A percentile compares a stretch with the other conserved stretches of the same genome.
Conservation (phyloP, 2,797 vertebrate species). For the Anabacerthia variegaticeps region DNA sequence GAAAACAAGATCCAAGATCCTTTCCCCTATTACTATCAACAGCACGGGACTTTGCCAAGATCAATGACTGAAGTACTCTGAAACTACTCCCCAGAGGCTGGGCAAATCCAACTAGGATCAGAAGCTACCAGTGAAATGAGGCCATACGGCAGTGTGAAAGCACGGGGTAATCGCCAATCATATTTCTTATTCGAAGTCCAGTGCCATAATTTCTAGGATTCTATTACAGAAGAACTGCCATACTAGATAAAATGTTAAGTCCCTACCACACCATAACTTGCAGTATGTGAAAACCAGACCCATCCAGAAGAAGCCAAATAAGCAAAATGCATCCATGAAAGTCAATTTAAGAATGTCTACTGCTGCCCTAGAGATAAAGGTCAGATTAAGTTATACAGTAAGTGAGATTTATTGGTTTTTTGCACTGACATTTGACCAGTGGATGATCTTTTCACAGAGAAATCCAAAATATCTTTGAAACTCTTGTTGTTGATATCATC, state of each 20-base stretch:
- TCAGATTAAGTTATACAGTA: background rate
- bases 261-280: background rate
- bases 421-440: background rate
- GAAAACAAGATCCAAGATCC: background rate
- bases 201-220: background rate
- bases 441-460: background rate
- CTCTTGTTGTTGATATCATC: background rate
- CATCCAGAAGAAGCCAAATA: background rate
- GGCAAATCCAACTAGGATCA: background rate
- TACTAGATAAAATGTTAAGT: background rate
- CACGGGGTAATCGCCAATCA: background rate
- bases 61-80: background rate
- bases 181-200: background rate
- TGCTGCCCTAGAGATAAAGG: background rate
- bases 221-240: background rate
- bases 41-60: background rate
- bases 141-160: background rate
- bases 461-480: background rate
- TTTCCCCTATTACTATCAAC: background rate
- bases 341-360: background rate
- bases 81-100: rapidly evolving
- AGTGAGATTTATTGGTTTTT: background rate
- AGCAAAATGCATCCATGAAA: background rate
- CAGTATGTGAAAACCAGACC: background rate
- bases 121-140: background rate